Evolutionary conservation across 1,140 invertebrate genomes (phyloP).

Genomic region (Pseudobourletiella spinata): DNA sequence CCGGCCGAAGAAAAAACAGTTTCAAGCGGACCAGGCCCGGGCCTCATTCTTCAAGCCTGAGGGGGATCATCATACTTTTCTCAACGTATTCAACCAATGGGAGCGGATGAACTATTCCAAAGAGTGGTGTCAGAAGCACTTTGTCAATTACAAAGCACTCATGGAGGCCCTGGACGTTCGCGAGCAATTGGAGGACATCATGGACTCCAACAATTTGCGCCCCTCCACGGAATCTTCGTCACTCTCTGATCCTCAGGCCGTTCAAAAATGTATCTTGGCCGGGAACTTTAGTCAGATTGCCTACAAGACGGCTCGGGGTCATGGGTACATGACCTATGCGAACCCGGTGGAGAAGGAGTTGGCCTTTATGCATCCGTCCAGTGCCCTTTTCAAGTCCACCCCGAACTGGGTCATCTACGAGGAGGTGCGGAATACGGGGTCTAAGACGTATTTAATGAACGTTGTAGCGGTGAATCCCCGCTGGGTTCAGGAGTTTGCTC

Average conservation of each 20-base stretch:
- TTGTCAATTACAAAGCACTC: background rate
- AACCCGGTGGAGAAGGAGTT: background rate
- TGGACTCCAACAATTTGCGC: background rate
- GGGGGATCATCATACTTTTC: background rate
- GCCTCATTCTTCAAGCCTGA: background rate
- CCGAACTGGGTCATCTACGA: background rate
- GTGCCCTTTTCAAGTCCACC: background rate
- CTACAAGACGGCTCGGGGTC: background rate
- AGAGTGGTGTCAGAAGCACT: background rate
- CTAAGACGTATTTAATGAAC: background rate
- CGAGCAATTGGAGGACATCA: background rate
- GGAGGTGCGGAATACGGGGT: background rate
- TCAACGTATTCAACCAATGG: background rate
- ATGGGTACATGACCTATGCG: background rate
- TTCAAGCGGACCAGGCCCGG: background rate
- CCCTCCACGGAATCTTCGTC: background rate
- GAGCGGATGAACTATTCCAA: too few relatives aligned
- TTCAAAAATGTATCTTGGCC: background rate
- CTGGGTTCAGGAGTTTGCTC: background rate
- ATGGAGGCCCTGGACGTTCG: background rate
- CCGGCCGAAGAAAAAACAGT: background rate
- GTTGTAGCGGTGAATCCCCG: background rate
- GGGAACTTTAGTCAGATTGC: background rate
- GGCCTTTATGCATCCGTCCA: background rate
- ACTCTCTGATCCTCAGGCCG: background rate